phyloP scores from a whole-genome alignment of 2,113 vertebrate species.

The Oryzias celebensis region DNA sequence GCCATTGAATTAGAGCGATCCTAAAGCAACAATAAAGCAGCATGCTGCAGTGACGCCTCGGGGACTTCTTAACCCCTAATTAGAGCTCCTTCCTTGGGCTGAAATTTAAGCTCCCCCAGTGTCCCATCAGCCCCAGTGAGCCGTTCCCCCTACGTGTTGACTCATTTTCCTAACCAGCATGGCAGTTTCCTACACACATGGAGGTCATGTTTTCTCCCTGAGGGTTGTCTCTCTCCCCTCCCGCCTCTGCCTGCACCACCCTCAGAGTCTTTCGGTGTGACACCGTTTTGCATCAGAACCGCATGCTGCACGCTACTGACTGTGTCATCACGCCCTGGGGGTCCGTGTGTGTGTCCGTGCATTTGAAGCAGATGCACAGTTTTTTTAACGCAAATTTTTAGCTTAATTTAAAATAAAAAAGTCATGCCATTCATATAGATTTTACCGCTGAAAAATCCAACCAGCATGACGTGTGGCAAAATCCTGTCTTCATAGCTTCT shows the following conservation, averaged over 20 bases:
- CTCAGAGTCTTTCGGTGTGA: slow-evolving; percentile 53
- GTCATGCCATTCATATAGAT: background rate
- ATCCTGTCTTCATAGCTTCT: slow-evolving; percentile 62
- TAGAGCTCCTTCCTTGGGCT: slow-evolving; percentile 85
- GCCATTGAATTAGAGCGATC: slow-evolving; percentile 71
- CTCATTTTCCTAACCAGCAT: slow-evolving; percentile 91
- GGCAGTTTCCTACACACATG: slow-evolving; percentile 89
- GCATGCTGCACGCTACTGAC: slow-evolving; percentile 38
- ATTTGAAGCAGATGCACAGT: slow-evolving; percentile 49
- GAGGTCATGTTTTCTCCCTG: slow-evolving; percentile 83
- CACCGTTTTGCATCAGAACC: slow-evolving; percentile 43
- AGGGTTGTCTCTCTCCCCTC: slow-evolving; percentile 68
- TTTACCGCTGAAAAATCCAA: slow-evolving; percentile 23
- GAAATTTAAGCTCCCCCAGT: slow-evolving; percentile 86
- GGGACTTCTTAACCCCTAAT: slow-evolving; percentile 97
- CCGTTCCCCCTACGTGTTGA: slow-evolving; percentile 84
- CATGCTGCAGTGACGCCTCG: slow-evolving; percentile 83
- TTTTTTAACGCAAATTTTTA: too few species aligned
- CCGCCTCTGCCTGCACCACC: slow-evolving; percentile 39
- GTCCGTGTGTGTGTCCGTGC: slow-evolving; percentile 33
- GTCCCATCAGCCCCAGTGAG: slow-evolving; percentile 85
- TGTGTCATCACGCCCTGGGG: slow-evolving; percentile 37
- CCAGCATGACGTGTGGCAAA: slow-evolving; percentile 59
- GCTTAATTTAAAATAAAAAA: too few species aligned
- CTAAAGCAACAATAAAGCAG: slow-evolving; percentile 81